Evolutionary conservation across 2,888 invertebrate species (phyloP).

Genomic region (Conus canariensis): DNA sequence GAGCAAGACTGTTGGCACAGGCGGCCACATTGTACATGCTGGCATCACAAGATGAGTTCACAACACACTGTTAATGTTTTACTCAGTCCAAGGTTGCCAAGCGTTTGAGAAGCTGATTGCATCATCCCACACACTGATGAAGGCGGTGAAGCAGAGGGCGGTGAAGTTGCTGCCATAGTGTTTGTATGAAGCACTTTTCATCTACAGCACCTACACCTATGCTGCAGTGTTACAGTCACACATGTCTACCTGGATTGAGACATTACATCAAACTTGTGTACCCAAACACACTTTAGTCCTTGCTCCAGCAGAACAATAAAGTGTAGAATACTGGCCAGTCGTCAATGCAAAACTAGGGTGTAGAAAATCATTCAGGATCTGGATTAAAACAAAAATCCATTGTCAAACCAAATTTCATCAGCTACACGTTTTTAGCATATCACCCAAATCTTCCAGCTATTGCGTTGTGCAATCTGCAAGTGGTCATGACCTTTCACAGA

Average conservation of each 20-base stretch:
- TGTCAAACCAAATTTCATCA: not conserved
- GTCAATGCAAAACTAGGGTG: not conserved
- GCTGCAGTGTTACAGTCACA: slow-evolving; percentile 16
- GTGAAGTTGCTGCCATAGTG: slow-evolving; percentile 23
- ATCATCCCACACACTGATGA: too few species aligned
- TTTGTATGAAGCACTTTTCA: slow-evolving; percentile 15
- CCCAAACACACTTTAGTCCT: not conserved
- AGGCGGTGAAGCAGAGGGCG: not conserved
- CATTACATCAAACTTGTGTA: not conserved
- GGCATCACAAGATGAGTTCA: not conserved
- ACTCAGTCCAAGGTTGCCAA: not conserved
- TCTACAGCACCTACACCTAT: slow-evolving; percentile 1
- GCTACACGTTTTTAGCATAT: not conserved
- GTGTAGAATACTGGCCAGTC: slow-evolving; percentile 20
- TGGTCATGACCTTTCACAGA: not conserved
- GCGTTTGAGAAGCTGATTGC: not conserved
- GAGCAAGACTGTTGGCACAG: not conserved
- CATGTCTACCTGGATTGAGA: not conserved
- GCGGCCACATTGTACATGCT: not conserved
- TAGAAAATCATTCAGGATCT: slow-evolving; percentile 15
- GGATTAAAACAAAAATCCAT: slow-evolving; percentile 17
- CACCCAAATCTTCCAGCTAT: not conserved
- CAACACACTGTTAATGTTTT: not conserved
- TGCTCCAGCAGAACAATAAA: not conserved
- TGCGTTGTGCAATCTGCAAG: not conserved